Base-by-base conservation (phyloP, 2,113 vertebrate species). In the Nymphicus hollandicus region DNA sequence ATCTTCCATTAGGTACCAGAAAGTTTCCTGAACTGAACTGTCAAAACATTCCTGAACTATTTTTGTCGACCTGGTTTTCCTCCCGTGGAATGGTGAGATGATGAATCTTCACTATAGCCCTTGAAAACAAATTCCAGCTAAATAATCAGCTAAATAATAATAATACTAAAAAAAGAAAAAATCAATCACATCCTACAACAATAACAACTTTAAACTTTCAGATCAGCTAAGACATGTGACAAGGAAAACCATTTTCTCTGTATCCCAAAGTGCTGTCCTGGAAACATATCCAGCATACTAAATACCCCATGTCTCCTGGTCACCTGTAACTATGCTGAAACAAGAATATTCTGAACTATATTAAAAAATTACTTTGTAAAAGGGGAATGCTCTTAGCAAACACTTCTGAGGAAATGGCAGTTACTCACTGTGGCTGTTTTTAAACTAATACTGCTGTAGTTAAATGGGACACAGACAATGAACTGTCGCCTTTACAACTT, bases 401-500 rank as follows among this genome's bases (percentile, higher is more conserved):
- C 14, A 3, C 61, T 28, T 13, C 25, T 15, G 50, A 27, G 24
- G 52, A 25, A 56, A 33, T 3, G 3, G 52, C 73, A 89, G 89
- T 44, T 49, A 14, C 94, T 82, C 86, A 80, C 84, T 74, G 78
- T 49, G 76, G 86, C 91, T 73, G 94, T 89, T 47, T 85, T 77
- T 50, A 92, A 80, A 80, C 76, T 95, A 73, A 47, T 10, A 58
- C 29, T 78, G 39, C 74, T 92, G 14, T 52, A 95, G 80, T 91
- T 95, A 97, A 97, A 96, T 94, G 91, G 88, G 88, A 96, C 91
- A 93, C 88, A 95, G 81, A 96, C 89, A 96, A 93, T 91, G 93
- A 97, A 96, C 28, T 92, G 69, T n/a, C 41, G 74, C 91, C 95
- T 96, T 81, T 87, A 86, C 88, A 97, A 95, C 84, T 97, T 98